phyloP scores from a whole-genome alignment of 2,797 vertebrate species.

The Rhinichthys osculus region DNA sequence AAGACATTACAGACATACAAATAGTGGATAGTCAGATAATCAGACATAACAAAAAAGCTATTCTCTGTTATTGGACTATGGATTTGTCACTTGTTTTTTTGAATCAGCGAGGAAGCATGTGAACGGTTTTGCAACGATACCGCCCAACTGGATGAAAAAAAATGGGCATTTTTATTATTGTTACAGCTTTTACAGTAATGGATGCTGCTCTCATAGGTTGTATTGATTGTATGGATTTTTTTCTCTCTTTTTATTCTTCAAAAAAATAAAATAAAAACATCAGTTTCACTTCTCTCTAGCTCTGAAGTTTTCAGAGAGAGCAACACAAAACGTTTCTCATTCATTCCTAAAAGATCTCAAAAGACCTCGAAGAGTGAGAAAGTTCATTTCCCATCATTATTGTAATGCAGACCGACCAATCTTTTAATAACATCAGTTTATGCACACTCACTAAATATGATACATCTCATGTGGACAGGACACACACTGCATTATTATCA shows the following conservation, averaged over 20 bases:
- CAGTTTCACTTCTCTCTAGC: background rate
- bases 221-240: constrained; percentile 19
- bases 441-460: background rate
- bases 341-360: constrained; percentile 34
- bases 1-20: constrained; percentile 16
- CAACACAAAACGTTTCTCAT: background rate
- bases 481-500: background rate
- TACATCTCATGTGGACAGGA: background rate
- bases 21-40: constrained; percentile 30
- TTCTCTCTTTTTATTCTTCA: background rate
- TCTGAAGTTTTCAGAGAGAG: constrained; percentile 10
- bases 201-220: constrained; percentile 2
- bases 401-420: background rate
- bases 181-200: constrained; percentile 37
- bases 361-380: constrained; percentile 49
- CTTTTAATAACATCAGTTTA: background rate
- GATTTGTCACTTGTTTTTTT: constrained; percentile 23
- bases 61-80: constrained; percentile 18
- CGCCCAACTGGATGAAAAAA: background rate
- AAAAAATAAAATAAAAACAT: background rate
- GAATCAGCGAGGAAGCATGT: background rate
- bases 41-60: constrained; percentile 32
- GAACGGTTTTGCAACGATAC: background rate
- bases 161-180: background rate
- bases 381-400: constrained; percentile 61